These are phyloP conservation scores for Puffinus mauretanicus DNA, from an alignment of 2,113 vertebrate genomes.

Conservation along the genomic window DNA sequence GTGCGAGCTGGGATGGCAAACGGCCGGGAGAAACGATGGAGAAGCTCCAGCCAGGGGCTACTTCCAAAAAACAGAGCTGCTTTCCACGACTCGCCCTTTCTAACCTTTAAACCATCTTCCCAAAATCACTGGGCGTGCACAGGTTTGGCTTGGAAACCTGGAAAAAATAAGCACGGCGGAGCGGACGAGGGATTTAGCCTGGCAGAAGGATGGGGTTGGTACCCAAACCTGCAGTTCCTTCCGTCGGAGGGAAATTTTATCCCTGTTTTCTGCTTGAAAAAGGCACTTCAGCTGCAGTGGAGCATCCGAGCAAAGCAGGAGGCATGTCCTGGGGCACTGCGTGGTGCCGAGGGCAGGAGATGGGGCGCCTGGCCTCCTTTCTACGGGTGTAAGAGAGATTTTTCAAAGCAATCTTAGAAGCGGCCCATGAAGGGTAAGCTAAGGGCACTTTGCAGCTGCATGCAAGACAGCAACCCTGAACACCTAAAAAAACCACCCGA, in stretches of 20 bases:
- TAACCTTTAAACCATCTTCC: not conserved
- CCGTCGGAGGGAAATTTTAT: fast-evolving
- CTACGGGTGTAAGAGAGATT: not conserved
- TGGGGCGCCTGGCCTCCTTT: not conserved
- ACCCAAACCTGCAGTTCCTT: not conserved
- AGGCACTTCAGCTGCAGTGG: not conserved
- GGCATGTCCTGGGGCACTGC: fast-evolving
- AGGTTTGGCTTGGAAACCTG: not conserved
- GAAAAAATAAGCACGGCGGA: fast-evolving
- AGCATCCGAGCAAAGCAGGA: not conserved
- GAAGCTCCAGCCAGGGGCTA: not conserved
- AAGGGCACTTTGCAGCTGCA: not conserved
- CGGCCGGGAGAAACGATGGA: fast-evolving
- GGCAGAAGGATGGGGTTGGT: not conserved
- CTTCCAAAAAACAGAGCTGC: not conserved
- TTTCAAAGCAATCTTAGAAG: not conserved
- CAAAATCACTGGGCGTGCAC: not conserved
- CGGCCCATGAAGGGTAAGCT: not conserved
- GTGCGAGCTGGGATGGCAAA: not conserved
- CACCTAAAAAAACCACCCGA: fast-evolving
- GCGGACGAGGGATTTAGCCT: not conserved
- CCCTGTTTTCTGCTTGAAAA: not conserved
- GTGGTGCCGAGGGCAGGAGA: not conserved
- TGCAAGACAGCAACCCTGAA: not conserved
- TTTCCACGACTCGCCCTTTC: not conserved